Base-by-base conservation (phyloP, 2,888 invertebrate species). In the Tridacna crocea region DNA sequence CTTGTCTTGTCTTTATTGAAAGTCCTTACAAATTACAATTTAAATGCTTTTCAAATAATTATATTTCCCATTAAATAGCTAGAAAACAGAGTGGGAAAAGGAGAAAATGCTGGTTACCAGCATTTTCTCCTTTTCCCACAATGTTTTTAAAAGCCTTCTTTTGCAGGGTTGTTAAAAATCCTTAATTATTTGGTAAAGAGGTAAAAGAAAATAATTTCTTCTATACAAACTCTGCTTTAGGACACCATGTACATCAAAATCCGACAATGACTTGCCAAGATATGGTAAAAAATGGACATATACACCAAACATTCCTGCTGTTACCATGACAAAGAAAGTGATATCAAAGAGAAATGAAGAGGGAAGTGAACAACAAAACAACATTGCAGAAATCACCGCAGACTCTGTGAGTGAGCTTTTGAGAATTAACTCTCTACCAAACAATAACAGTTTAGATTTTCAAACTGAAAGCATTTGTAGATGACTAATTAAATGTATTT, bases 261-360 rank as follows among this genome's bases (percentile, higher is more conserved):
- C 89, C 2, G 93, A 93, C 85, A 88, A 90, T 58, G 92, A 93
- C 72, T 87, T 93, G 72, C 93, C 93, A 27, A 87, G 93, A 15
- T 94, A 94, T 84, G 92, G 92, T 17, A 92, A 92, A 82, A 89
- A 85, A 26, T 92, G 92, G 92, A 84, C 78, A 12, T 80, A 80
- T 68, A 74, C 72, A 17, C 74, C 79, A 17, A 83, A 81, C 60
- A 84, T 83, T 24, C 82, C 84, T 51, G 87, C 83, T 48, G 75
- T 78, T 12, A 79, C 51, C 15, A 79, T 72, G 13, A 19, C 27
- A 13, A 46, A 36, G 11, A 66, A 66, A 46, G n/a, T 10, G 0
- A 2, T 17, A 6, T n/a, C 66, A 19, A 66, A 46, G n/a, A 36
- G 0, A 66, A 11, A 17, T 12, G 63, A 63, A 17, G 46, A 6